Evolutionary conservation across 2,888 invertebrate species (phyloP), one percentile per base, ranked within the genome.

Genomic region (Andrena camellia): DNA sequence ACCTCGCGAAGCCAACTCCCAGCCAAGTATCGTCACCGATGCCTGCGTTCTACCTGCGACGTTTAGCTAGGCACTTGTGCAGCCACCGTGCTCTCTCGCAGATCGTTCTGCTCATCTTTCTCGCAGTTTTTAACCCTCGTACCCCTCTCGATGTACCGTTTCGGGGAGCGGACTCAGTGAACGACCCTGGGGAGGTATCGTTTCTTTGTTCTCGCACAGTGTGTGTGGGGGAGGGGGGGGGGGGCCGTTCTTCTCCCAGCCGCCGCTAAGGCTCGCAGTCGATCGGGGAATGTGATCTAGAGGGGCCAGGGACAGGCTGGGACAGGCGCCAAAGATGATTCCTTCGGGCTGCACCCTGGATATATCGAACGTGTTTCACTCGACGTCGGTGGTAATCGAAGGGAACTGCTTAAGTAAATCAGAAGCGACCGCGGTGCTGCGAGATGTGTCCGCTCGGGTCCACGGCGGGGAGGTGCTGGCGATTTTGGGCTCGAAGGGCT

Each of bases 391-490:
- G 7, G 86, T 91, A 2, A 89, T 92, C 23, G 93, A 92, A 60
- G 91, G 93, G 31, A 92, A 91, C 72, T 91, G 93, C 48, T 81
- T 92, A 29, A 87, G 89, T 20, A 92, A 92, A 77, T 87, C 92
- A 1, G 93, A 94, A 35, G 91, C 94, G 0, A 94, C 94, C 2
- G 96, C 98, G 48, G 98, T 99, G 74, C 95, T 99, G 17, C 98
- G 99, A 94, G 98, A 99, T 95, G 98, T 99, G 6, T 98, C 98
- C 26, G 96, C 99, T 90, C 97, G 97, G 83, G 98, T 99, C 0
- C 97, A 97, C 92, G 98, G 98, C 67, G 99, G 99, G 5, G 99
- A 99, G 94, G 97, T 99, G 71, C 96, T 99, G 91, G 99, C 99
- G 48, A 97, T 99, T 78, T 95, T 99, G 57, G 99, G 99, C 10